Evolutionary conservation across 2,797 vertebrate genomes (phyloP).

Genomic region (Peromyscus nudipes): DNA sequence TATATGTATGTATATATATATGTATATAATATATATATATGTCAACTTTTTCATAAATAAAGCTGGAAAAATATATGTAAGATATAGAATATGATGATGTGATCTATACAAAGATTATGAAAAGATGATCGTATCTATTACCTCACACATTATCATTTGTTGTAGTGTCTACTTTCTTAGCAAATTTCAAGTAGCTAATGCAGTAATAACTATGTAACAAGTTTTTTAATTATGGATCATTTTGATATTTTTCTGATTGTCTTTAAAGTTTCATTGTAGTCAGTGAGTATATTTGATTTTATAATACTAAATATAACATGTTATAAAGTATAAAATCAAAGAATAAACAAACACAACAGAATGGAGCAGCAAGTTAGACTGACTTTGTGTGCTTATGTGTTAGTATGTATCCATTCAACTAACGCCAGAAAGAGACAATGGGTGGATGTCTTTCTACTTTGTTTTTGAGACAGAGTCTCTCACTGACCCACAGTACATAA

Average conservation of each 20-base stretch:
- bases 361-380: neutral
- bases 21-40: neutral
- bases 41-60: neutral
- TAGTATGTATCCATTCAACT: neutral
- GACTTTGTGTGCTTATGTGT: neutral
- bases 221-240: neutral
- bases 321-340: constrained; percentile 27
- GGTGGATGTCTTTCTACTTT: neutral
- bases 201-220: neutral
- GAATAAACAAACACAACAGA: neutral
- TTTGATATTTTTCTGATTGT: constrained; percentile 3
- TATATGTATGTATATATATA: neutral
- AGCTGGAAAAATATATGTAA: neutral
- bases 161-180: neutral
- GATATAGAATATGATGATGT: neutral
- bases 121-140: too few relatives aligned
- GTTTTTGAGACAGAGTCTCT: neutral
- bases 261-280: neutral
- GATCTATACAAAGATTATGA: neutral
- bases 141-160: neutral
- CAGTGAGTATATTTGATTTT: neutral
- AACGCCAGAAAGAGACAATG: neutral
- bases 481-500: too few relatives aligned
- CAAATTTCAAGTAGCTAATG: neutral
- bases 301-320: neutral